phyloP scores from a whole-genome alignment of 2,797 vertebrate genomes.

The Pangasius larnaudii region DNA sequence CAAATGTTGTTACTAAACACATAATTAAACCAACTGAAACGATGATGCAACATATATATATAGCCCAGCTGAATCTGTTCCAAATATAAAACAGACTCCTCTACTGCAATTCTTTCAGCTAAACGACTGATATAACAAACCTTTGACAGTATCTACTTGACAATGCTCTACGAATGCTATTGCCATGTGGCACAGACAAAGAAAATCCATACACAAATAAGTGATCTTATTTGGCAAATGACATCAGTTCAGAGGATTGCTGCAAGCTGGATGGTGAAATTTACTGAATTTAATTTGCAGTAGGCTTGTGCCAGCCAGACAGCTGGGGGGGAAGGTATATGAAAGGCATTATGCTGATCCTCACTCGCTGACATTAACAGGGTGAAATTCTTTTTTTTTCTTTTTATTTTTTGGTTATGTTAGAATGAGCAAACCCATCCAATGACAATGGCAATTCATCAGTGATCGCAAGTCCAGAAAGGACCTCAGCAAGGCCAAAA shows the following conservation, averaged over 20 bases:
- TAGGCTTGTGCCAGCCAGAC: slow-evolving; percentile 9
- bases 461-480: background rate
- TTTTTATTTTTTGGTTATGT: background rate
- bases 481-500: background rate
- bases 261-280: slow-evolving; percentile 53
- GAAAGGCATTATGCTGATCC: background rate
- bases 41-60: background rate
- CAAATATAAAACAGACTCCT: background rate
- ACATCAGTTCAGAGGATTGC: slow-evolving; percentile 56
- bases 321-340: background rate
- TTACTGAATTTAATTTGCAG: slow-evolving; percentile 74
- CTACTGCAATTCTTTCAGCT: background rate
- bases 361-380: background rate
- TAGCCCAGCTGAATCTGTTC: background rate
- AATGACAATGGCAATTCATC: background rate
- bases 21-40: background rate
- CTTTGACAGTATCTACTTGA: slow-evolving; percentile 7
- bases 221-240: slow-evolving; percentile 40
- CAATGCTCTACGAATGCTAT: slow-evolving; percentile 10
- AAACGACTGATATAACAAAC: background rate
- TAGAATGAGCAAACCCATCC: background rate
- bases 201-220: slow-evolving; percentile 31
- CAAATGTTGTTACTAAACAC: background rate
- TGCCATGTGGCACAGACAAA: slow-evolving; percentile 19
- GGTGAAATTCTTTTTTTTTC: background rate